phyloP scores from a whole-genome alignment of 2,888 invertebrate genomes.

The Polydrusus pterygomalis region DNA sequence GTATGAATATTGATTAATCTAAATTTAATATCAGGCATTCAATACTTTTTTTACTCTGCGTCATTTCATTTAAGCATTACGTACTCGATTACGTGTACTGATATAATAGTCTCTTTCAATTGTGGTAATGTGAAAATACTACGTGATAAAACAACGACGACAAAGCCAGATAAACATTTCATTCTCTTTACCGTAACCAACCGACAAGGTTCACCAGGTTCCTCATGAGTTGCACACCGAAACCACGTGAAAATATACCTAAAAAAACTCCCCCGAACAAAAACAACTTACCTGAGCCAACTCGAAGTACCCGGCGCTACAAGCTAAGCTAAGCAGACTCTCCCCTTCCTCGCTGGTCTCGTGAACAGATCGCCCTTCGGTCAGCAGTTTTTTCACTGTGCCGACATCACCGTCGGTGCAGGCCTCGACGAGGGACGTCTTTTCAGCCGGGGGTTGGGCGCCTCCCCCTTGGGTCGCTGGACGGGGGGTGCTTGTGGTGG shows the following conservation, averaged over 20 bases:
- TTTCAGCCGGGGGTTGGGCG: conserved; percentile 66
- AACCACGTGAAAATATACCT: too few relatives aligned
- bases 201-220: too few relatives aligned
- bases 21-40: neutral
- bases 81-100: too few relatives aligned
- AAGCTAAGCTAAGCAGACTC: conserved; percentile 95
- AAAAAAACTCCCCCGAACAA: too few relatives aligned
- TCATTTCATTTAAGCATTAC: too few relatives aligned
- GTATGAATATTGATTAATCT: too few relatives aligned
- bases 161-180: too few relatives aligned
- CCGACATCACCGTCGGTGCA: conserved; percentile 96
- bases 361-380: conserved; percentile 94
- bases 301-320: conserved; percentile 98
- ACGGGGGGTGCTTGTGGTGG: conserved; percentile 31
- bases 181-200: too few relatives aligned
- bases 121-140: neutral
- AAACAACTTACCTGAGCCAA: conserved; percentile 86
- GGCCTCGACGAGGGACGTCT: conserved; percentile 87
- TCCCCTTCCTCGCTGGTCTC: conserved; percentile 99
- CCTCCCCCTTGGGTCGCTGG: conserved; percentile 48
- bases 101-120: too few relatives aligned
- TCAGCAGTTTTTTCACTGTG: conserved; percentile 92
- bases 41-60: neutral
- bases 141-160: too few relatives aligned
- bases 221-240: too few relatives aligned